A percentile compares a stretch with the other conserved stretches of the same genome.
These are phyloP conservation scores for Nephrotoma appendiculata DNA, from an alignment of 2,888 invertebrate species.

Conservation along the genomic window DNA sequence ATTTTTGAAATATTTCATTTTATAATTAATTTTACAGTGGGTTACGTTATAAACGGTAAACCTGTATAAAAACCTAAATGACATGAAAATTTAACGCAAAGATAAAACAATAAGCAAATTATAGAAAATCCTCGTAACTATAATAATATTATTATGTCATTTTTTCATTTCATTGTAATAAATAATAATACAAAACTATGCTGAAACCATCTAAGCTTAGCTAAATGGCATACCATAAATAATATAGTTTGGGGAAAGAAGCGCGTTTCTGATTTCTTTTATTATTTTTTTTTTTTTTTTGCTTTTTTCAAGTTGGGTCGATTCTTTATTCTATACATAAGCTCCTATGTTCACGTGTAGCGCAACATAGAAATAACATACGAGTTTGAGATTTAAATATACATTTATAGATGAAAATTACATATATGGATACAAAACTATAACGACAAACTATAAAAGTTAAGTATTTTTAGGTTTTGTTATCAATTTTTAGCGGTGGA, in stretches of 20 bases:
- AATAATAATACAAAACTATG: neutral
- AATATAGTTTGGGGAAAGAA: neutral
- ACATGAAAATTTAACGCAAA: neutral
- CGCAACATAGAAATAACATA: neutral
- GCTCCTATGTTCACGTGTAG: neutral
- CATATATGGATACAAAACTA: neutral
- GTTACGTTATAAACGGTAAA: neutral
- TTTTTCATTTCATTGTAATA: neutral
- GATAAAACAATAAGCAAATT: neutral
- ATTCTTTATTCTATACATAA: neutral
- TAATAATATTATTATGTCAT: neutral
- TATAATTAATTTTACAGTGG: neutral
- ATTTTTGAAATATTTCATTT: too few species aligned
- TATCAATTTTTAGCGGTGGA: neutral
- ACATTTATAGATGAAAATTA: neutral
- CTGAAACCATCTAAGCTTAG: neutral
- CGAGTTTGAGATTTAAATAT: neutral
- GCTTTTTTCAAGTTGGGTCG: neutral
- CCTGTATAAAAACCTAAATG: neutral
- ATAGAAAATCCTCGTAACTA: neutral
- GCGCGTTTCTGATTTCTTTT: neutral
- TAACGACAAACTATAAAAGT: neutral
- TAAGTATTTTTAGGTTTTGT: neutral
- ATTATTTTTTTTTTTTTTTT: too few species aligned
- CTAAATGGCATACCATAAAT: neutral